Conservation (phyloP, 2,888 invertebrate genomes). For the Ypsolopha scabrella region DNA sequence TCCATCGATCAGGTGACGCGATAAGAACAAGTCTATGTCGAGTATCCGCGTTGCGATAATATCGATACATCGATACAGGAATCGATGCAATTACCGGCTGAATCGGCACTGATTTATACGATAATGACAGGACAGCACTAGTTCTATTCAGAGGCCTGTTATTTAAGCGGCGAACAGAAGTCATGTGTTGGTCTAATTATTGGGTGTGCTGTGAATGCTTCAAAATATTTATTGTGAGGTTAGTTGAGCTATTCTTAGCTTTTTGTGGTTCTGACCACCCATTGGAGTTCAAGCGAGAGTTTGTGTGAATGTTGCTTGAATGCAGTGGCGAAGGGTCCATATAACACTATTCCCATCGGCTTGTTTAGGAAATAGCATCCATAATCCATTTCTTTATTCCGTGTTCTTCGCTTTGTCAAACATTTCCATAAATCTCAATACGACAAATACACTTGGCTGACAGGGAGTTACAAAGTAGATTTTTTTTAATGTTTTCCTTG, state of each 20-base stretch:
- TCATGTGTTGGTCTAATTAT: slow-evolving; percentile 20
- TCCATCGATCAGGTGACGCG: neutral
- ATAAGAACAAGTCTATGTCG: neutral
- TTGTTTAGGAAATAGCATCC: too few relatives aligned
- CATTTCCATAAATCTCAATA: too few relatives aligned
- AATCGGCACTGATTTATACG: slow-evolving; percentile 53
- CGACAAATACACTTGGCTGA: neutral
- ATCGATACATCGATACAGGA: slow-evolving; percentile 29
- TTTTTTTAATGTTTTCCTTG: too few relatives aligned
- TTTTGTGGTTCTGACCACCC: too few relatives aligned
- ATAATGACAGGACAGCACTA: slow-evolving; percentile 44
- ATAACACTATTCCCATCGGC: too few relatives aligned
- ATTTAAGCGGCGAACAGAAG: slow-evolving; percentile 32
- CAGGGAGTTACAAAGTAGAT: neutral
- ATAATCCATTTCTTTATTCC: too few relatives aligned
- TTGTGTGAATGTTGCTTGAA: too few relatives aligned
- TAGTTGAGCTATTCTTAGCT: neutral
- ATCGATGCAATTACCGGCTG: slow-evolving; percentile 44
- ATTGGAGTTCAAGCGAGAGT: too few relatives aligned
- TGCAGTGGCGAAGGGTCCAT: too few relatives aligned
- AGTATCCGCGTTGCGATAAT: slow-evolving; percentile 14
- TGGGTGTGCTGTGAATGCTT: slow-evolving; percentile 5
- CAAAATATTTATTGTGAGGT: neutral
- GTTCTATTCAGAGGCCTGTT: slow-evolving; percentile 24
- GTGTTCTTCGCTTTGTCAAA: too few relatives aligned